phyloP scores from a whole-genome alignment of 2,797 vertebrate genomes.

The Sylvilagus floridanus region DNA sequence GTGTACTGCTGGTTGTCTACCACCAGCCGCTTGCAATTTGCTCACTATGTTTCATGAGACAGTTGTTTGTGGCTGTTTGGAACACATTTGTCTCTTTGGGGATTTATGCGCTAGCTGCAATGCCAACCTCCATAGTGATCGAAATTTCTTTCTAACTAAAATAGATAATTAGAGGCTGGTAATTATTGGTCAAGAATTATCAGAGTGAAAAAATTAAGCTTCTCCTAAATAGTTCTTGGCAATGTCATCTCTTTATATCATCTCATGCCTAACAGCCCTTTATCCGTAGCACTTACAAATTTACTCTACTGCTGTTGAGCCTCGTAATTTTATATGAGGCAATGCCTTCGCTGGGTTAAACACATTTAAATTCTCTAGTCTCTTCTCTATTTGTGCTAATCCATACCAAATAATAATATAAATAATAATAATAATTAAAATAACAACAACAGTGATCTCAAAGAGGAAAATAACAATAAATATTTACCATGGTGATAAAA shows the following conservation, averaged over 20 bases:
- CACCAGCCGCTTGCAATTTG: slow-evolving; percentile 89
- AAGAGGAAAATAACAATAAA: slow-evolving; percentile 73
- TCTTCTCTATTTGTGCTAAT: slow-evolving; percentile 61
- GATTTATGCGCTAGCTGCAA: slow-evolving; percentile 89
- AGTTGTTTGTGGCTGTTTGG: slow-evolving; percentile 92
- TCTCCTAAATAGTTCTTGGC: slow-evolving; percentile 90
- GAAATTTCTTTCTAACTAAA: slow-evolving; percentile 92
- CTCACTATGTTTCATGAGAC: slow-evolving; percentile 90
- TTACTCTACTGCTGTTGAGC: slow-evolving; percentile 84
- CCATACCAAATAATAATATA: slow-evolving; percentile 47
- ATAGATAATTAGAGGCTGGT: slow-evolving; percentile 92
- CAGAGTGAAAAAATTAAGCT: slow-evolving; percentile 92
- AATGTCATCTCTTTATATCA: slow-evolving; percentile 88
- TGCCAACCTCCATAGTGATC: slow-evolving; percentile 90
- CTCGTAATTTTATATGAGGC: slow-evolving; percentile 85
- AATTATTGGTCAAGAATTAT: slow-evolving; percentile 94
- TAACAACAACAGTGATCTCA: slow-evolving; percentile 53
- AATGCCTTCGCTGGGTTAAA: slow-evolving; percentile 82
- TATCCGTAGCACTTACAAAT: slow-evolving; percentile 85
- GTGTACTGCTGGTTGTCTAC: slow-evolving; percentile 88
- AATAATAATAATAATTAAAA: neutral
- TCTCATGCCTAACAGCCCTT: slow-evolving; percentile 87
- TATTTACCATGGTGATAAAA: slow-evolving; percentile 72
- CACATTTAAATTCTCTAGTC: slow-evolving; percentile 60
- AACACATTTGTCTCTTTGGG: slow-evolving; percentile 91